phyloP scores from a whole-genome alignment of 2,888 invertebrate genomes.

The Synanthedon vespiformis region DNA sequence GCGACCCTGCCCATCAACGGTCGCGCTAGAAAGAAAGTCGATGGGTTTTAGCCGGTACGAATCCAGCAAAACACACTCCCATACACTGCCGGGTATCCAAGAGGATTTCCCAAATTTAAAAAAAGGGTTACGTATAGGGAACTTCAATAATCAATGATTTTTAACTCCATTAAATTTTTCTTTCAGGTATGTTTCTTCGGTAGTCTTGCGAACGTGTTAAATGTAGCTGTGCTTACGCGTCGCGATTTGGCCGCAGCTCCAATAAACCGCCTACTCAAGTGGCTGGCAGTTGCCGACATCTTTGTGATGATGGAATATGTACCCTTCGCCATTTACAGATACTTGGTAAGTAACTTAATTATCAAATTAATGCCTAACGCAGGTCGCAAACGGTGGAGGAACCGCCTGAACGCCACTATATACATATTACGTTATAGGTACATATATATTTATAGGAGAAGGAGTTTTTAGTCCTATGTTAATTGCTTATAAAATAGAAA shows the following conservation, averaged over 20 bases:
- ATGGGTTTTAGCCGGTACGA: too few relatives aligned
- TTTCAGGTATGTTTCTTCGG: constrained; percentile 86
- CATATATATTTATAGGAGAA: too few relatives aligned
- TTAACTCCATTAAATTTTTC: constrained; percentile 6
- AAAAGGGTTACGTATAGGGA: not conserved
- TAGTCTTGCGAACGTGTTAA: constrained; percentile 86
- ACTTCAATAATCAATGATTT: not conserved
- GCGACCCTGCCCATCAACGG: too few relatives aligned
- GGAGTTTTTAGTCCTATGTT: too few relatives aligned
- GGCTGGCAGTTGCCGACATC: constrained; percentile 88
- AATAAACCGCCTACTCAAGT: constrained; percentile 87
- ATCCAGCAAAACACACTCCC: too few relatives aligned
- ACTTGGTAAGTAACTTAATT: constrained; percentile 35
- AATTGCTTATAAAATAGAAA: too few relatives aligned
- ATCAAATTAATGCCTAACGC: not conserved
- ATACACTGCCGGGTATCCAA: too few relatives aligned
- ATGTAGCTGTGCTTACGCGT: constrained; percentile 87
- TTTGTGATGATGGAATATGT: constrained; percentile 87
- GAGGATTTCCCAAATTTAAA: not conserved
- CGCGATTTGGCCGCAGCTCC: constrained; percentile 85
- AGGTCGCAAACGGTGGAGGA: too few relatives aligned
- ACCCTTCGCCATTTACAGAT: constrained; percentile 55
- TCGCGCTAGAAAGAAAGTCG: too few relatives aligned
- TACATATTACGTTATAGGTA: too few relatives aligned
- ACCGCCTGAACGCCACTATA: too few relatives aligned